A percentile compares a stretch with the other conserved stretches of the same genome.
Conservation (phyloP, 2,113 vertebrate species). For the Notiomystis cincta region DNA sequence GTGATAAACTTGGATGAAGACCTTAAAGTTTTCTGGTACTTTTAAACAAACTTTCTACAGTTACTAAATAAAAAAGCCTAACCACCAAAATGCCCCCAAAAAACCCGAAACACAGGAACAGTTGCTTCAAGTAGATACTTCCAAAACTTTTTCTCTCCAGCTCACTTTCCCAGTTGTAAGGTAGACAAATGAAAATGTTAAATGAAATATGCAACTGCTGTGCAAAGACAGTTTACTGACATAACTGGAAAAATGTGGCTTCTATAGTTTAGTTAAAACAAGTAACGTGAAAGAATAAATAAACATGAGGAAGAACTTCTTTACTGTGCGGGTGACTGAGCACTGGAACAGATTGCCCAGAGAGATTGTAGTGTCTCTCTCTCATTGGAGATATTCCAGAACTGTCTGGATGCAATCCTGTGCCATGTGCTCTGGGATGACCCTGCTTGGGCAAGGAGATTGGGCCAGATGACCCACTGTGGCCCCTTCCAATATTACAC, state of each 20-base stretch:
- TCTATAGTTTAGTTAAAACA: not conserved
- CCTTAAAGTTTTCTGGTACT: not conserved
- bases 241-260: not conserved
- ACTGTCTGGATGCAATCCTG: fast-evolving
- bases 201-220: not conserved
- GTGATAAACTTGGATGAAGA: not conserved
- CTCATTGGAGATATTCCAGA: not conserved
- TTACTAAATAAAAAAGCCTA: not conserved
- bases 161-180: not conserved
- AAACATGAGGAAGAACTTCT: not conserved
- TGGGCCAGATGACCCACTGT: not conserved
- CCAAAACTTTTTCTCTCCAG: not conserved
- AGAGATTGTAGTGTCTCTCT: not conserved
- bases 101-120: not conserved
- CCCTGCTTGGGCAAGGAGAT: not conserved
- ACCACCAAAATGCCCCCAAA: not conserved
- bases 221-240: not conserved
- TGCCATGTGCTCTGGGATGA: too few relatives aligned
- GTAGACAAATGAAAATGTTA: not conserved
- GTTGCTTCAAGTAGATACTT: not conserved
- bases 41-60: not conserved
- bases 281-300: not conserved
- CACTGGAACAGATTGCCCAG: not conserved
- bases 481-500: not conserved
- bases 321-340: fast-evolving